Evolutionary conservation across 2,888 invertebrate genomes (phyloP), one percentile per base, ranked within the genome.

Genomic region (Lasioglossum zephyrum): DNA sequence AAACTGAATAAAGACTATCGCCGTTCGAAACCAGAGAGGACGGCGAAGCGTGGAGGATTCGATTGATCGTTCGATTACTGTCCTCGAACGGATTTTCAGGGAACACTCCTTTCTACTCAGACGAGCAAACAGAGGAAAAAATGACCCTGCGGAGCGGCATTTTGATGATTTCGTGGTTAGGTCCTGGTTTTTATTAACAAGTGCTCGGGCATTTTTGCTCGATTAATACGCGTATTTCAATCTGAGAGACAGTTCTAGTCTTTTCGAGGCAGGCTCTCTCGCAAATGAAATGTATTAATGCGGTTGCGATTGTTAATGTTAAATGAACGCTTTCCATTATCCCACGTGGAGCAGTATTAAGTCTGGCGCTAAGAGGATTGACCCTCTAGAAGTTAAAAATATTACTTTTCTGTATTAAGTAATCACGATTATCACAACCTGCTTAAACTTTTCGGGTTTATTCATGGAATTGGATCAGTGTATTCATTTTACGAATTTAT

Each of bases 61-160:
- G 86, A 87, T 87, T 87, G 84, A 87, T 87, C 86, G 84, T 87
- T 86, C 87, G 87, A 86, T 87, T 86, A 84, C 83, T 81, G 80
- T 87, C 76, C 86, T 79, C 79, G 49, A 77, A 26, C 66, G 79
- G 85, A 85, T 85, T 82, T 85, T 77, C 76, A 77, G 74, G 74
- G 82, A 82, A 87, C 86, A 79, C 70, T 87, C 39, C 79, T 87
- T 87, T 87, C 81, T 73, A 85, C 85, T 87, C 79, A 60, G 47
- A 36, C 75, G 79, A 74, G 57, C 81, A 87, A 85, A 87, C 69
- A 82, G 31, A 22, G 26, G 60, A 47, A 78, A 79, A 81, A 75
- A 84, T 77, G n/a, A 77, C 66, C 76, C 39, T 4, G n/a, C 31
- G 5, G 16, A 39, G 31, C 47, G 18, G 11, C 22, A 39, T 63